Conservation (phyloP, 2,888 invertebrate species). For the Griposia aprilina region DNA sequence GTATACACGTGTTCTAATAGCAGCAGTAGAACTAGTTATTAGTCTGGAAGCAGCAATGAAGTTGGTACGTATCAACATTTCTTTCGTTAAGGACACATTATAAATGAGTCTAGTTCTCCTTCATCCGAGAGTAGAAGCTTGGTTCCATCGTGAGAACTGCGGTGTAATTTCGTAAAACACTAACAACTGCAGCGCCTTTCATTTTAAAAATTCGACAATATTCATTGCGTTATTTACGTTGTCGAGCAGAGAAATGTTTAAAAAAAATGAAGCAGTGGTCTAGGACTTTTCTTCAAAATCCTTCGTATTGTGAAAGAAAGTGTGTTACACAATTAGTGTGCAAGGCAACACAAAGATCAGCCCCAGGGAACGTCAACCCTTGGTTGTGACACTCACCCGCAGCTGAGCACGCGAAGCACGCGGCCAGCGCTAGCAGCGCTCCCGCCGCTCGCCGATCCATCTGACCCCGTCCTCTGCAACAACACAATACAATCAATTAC, state of each 20-base stretch:
- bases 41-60: not conserved
- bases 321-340: not conserved
- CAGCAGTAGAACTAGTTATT: not conserved
- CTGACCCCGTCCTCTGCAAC: constrained; percentile 88
- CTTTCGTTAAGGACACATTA: not conserved
- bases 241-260: too few relatives aligned
- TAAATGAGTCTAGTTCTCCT: not conserved
- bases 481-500: constrained; percentile 78
- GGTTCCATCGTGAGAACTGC: constrained; percentile 12
- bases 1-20: not conserved
- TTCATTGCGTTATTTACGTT: too few relatives aligned
- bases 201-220: too few relatives aligned
- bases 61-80: constrained; percentile 3
- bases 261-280: too few relatives aligned
- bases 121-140: not conserved
- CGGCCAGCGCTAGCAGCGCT: constrained; percentile 89
- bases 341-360: constrained; percentile 5
- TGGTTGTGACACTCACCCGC: constrained; percentile 79
- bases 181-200: not conserved
- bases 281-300: too few relatives aligned
- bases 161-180: not conserved
- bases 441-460: constrained; percentile 90
- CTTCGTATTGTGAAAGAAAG: not conserved
- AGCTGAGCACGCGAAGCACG: constrained; percentile 86
- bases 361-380: constrained; percentile 20